These are phyloP conservation scores for Megalurothrips usitatus DNA, from an alignment of 2,888 invertebrate genomes.

Conservation along the genomic window DNA sequence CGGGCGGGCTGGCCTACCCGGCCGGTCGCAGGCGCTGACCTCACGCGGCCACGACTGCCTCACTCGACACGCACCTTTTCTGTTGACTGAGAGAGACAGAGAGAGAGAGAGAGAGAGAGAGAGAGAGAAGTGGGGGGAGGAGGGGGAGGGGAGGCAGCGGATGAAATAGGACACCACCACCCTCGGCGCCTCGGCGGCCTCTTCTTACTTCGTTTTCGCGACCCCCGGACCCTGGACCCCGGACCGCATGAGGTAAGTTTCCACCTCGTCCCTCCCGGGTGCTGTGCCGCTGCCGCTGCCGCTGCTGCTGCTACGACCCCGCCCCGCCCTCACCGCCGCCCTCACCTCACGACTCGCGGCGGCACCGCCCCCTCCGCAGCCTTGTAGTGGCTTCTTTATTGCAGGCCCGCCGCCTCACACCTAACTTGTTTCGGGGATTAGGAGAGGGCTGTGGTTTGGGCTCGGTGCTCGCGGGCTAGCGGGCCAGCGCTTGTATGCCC, in stretches of 20 bases:
- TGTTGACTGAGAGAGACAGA: neutral
- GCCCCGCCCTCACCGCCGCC: neutral
- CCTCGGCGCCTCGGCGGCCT: neutral
- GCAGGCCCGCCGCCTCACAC: neutral
- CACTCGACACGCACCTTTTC: too few species aligned
- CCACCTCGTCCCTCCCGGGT: constrained; percentile 5
- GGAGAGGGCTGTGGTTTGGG: neutral
- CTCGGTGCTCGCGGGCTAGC: neutral
- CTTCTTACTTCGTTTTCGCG: too few species aligned
- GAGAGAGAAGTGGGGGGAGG: neutral
- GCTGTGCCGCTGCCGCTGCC: neutral
- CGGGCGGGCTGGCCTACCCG: too few species aligned
- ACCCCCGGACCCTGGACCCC: neutral
- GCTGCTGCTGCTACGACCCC: neutral
- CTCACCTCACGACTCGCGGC: neutral
- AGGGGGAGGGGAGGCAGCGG: neutral
- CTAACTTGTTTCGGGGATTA: constrained; percentile 13
- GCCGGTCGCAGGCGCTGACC: too few species aligned
- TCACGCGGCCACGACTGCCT: too few species aligned
- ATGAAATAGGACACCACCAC: neutral
- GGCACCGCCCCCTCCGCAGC: neutral
- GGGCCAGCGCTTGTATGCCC: neutral
- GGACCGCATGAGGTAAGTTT: neutral
- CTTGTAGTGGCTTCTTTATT: neutral
- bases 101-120: neutral